A percentile compares a stretch with the other conserved stretches of the same genome.
Evolutionary conservation across 1,140 invertebrate genomes (phyloP).

Genomic region (Sycophila sp.): DNA sequence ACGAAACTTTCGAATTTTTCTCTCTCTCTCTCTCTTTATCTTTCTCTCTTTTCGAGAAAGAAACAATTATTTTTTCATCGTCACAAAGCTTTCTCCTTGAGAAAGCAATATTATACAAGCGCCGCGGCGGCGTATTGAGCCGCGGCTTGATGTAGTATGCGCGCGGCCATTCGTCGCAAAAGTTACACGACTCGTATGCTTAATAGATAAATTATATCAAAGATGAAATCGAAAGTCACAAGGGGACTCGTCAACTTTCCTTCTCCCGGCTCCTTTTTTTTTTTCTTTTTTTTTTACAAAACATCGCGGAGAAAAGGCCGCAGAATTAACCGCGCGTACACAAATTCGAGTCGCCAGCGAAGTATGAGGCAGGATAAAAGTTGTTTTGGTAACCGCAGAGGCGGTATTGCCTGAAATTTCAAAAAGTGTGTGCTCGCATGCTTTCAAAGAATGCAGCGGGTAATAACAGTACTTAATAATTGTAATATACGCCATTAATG

Average conservation of each 20-base stretch:
- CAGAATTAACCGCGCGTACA: background rate
- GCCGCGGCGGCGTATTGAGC: background rate
- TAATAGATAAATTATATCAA: constrained; percentile 14
- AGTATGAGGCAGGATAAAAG: too few species aligned
- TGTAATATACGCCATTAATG: too few species aligned
- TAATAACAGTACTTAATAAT: too few species aligned
- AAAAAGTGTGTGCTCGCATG: too few species aligned
- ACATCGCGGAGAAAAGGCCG: background rate
- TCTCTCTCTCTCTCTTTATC: too few species aligned
- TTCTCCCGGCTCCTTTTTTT: too few species aligned
- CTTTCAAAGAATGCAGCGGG: too few species aligned
- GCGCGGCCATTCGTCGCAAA: background rate
- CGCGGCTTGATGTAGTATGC: background rate
- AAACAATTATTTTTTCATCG: constrained; percentile 28
- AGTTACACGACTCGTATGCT: background rate
- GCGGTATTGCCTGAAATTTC: too few species aligned
- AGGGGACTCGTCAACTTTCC: constrained; percentile 13
- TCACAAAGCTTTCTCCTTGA: constrained; percentile 25
- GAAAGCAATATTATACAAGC: constrained; percentile 12
- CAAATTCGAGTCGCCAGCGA: background rate
- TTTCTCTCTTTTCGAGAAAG: background rate
- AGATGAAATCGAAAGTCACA: constrained; percentile 19
- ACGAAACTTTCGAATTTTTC: too few species aligned
- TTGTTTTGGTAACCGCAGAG: too few species aligned
- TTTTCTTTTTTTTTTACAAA: background rate